phyloP scores from a whole-genome alignment of 2,888 invertebrate species.

The Drosophila testacea region DNA sequence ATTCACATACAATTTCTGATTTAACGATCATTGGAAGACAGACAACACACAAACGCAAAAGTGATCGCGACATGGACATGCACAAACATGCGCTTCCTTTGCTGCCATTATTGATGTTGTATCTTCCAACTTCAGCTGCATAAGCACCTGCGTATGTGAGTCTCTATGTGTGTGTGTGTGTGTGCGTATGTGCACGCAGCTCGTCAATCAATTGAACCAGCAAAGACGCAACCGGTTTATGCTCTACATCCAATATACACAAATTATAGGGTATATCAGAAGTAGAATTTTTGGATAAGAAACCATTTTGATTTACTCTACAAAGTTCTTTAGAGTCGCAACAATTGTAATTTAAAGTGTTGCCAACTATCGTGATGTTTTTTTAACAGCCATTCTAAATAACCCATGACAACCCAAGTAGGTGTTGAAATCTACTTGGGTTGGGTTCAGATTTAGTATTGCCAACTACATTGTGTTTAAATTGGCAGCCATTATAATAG shows the following conservation, averaged over 20 bases:
- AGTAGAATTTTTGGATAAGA: not conserved
- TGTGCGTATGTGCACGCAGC: conserved; percentile 77
- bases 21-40: conserved; percentile 72
- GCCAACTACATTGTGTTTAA: not conserved
- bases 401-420: too few relatives aligned
- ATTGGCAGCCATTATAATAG: not conserved
- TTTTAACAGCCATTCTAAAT: not conserved
- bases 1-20: conserved; percentile 64
- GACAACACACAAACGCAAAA: conserved; percentile 26
- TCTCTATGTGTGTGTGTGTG: conserved; percentile 43
- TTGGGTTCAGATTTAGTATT: not conserved
- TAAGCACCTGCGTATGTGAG: conserved; percentile 19
- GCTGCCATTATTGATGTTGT: conserved; percentile 67
- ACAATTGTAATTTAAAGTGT: not conserved
- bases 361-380: not conserved
- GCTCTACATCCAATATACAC: conserved; percentile 53
- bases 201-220: conserved; percentile 75
- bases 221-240: conserved; percentile 70
- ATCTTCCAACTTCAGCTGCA: conserved; percentile 6
- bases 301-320: too few relatives aligned
- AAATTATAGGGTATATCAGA: not conserved
- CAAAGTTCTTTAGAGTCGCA: too few relatives aligned
- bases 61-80: conserved; percentile 67
- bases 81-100: conserved; percentile 80
- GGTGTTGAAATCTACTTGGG: too few relatives aligned